These are phyloP conservation scores for Entosphenus tridentatus DNA, from an alignment of 2,113 vertebrate genomes.

Conservation along the genomic window DNA sequence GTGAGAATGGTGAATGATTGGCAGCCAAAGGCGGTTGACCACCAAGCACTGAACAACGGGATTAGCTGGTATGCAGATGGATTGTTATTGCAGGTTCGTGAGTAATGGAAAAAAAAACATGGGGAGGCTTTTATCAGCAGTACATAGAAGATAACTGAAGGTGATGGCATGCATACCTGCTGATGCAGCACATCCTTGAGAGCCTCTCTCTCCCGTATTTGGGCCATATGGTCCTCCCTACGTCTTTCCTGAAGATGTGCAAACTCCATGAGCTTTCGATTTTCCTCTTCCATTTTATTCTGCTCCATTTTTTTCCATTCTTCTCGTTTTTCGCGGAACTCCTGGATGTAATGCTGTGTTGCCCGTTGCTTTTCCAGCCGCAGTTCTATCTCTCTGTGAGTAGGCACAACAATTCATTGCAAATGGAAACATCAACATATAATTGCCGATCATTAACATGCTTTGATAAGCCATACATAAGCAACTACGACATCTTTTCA, in stretches of 20 bases:
- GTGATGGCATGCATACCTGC: conserved; percentile 23
- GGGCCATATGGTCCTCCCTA: conserved; percentile 31
- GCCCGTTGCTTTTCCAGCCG: conserved; percentile 47
- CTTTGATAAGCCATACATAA: no score
- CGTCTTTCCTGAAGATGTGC: conserved; percentile 26
- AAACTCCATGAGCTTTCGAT: conserved; percentile 49
- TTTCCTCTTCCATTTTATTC: conserved; percentile 63
- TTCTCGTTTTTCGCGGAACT: conserved; percentile 45
- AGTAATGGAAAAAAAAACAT: no score
- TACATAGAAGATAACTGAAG: no score
- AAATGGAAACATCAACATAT: no score
- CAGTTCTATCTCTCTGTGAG: conserved; percentile 38
- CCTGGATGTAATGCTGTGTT: conserved; percentile 39
- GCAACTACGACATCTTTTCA: no score
- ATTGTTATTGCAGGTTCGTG: no score
- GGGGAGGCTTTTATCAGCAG: no score
- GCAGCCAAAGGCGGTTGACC: no score
- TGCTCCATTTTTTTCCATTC: conserved; percentile 43
- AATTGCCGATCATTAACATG: no score
- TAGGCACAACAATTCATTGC: not conserved
- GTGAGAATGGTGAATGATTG: no score
- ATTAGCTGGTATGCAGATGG: no score
- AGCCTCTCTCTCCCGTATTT: conserved; percentile 32
- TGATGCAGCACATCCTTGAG: conserved; percentile 38
- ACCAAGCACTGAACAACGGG: no score